Conservation (phyloP, 2,113 vertebrate genomes). For the Pteropus alecto region DNA sequence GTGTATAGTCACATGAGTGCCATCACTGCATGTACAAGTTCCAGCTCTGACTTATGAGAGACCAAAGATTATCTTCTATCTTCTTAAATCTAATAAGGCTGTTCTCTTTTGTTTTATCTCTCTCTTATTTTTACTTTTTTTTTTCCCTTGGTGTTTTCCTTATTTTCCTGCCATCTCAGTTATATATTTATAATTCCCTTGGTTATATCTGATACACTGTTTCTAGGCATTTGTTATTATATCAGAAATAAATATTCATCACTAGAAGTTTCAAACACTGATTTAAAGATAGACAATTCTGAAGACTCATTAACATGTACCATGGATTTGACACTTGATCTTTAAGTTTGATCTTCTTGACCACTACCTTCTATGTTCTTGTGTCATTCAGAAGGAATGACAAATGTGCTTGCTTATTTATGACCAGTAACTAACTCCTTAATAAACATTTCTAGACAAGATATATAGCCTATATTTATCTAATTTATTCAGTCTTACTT, state of each 20-base stretch:
- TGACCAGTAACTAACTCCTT: neutral
- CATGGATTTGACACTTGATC: neutral
- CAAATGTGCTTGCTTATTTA: neutral
- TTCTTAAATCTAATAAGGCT: neutral
- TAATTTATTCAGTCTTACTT: neutral
- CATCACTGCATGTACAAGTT: neutral
- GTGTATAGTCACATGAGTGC: neutral
- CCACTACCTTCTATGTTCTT: neutral
- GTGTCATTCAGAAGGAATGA: neutral
- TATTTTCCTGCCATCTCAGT: neutral
- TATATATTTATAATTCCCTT: neutral
- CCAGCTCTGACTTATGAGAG: neutral
- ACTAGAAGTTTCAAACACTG: neutral
- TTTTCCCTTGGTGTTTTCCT: neutral
- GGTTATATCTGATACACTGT: neutral
- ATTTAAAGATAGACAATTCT: neutral
- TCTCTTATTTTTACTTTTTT: neutral
- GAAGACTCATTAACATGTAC: neutral
- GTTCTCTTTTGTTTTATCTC: neutral
- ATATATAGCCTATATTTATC: neutral
- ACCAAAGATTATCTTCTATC: neutral
- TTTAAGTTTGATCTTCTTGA: neutral
- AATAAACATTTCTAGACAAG: neutral
- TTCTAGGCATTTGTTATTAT: neutral
- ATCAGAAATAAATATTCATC: accelerated